phyloP scores from a whole-genome alignment of 1,140 invertebrate species.

The Stegodyphus dumicola region DNA sequence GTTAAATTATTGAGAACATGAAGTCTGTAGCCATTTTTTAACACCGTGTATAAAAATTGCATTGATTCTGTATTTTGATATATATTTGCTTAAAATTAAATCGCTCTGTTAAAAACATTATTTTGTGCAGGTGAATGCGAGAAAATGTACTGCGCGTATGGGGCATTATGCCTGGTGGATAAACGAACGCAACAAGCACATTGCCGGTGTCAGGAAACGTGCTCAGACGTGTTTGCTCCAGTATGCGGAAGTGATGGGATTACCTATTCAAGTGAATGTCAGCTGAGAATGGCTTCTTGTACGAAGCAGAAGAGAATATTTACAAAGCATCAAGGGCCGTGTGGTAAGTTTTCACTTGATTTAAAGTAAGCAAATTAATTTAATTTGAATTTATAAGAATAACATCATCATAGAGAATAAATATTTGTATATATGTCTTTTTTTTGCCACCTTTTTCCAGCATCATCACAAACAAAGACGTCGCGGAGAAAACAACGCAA shows the following conservation, averaged over 20 bases:
- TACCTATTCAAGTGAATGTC: slow-evolving; percentile 84
- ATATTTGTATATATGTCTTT: no score
- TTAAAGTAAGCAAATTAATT: no score
- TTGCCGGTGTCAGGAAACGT: slow-evolving; percentile 77
- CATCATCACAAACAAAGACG: no score
- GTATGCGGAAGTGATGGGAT: slow-evolving; percentile 85
- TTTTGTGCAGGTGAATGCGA: slow-evolving; percentile 78
- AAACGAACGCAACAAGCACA: slow-evolving; percentile 72
- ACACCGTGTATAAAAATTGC: not conserved
- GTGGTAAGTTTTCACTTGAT: slow-evolving; percentile 74
- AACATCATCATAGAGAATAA: no score
- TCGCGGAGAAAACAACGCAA: no score
- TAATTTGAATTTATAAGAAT: no score
- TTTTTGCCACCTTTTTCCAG: no score
- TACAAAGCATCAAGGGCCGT: slow-evolving; percentile 80
- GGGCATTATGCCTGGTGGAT: slow-evolving; percentile 78
- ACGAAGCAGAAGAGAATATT: slow-evolving; percentile 78
- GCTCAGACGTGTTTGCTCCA: slow-evolving; percentile 70
- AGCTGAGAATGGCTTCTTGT: slow-evolving; percentile 80
- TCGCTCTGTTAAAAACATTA: not conserved
- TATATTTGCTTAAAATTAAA: not conserved
- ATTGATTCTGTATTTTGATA: not conserved
- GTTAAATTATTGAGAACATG: not conserved
- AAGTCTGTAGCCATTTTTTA: not conserved
- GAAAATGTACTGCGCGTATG: slow-evolving; percentile 82